Evolutionary conservation across 2,888 invertebrate species (phyloP), one percentile per base, ranked within the genome.

Genomic region (Drosophila diplacantha): DNA sequence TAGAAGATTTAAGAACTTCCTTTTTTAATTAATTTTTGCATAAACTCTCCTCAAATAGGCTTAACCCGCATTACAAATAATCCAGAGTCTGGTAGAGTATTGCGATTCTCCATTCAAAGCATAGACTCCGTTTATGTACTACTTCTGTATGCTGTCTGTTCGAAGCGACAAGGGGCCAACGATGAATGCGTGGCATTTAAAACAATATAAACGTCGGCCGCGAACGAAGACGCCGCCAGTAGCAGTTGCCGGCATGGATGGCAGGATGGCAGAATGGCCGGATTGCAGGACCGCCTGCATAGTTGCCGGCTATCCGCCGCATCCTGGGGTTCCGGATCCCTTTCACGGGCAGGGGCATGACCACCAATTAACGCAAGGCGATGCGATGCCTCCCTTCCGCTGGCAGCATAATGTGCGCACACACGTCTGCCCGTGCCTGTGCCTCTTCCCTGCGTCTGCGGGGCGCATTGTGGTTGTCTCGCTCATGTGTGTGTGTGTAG

Each of bases 301-400:
- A 34, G 49, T 18, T 60, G 18, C 44, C 22, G 37, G 34, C 34
- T 20, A 35, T 46, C 18, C 38, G 29, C 29, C 29, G 44, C 18
- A 31, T 61, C 24, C 37, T 24, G 52, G 35, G 35, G 16, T 31
- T 34, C 46, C 39, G 35, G 39, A 47, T 31, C 38, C 35, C 31
- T 60, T 32, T 18, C 41, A 46, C 35, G 34, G 46, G 44, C 53
- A 38, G 38, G 14, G 35, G 69, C 71, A 66, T 74, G 76, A 72
- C 73, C 71, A 66, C 81, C 85, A 83, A 83, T 83, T 83, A 83
- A 77, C 84, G 84, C 83, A 72, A 73, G 71, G 75, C 78, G 66
- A 67, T 61, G 75, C 78, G 66, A 67, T 61, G 71, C 70, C 65
- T 66, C 51, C 65, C 60, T 74, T 75, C 70, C 71, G 72, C 56